These are phyloP conservation scores for Altica lythri DNA, from an alignment of 2,888 invertebrate species.

Conservation along the genomic window DNA sequence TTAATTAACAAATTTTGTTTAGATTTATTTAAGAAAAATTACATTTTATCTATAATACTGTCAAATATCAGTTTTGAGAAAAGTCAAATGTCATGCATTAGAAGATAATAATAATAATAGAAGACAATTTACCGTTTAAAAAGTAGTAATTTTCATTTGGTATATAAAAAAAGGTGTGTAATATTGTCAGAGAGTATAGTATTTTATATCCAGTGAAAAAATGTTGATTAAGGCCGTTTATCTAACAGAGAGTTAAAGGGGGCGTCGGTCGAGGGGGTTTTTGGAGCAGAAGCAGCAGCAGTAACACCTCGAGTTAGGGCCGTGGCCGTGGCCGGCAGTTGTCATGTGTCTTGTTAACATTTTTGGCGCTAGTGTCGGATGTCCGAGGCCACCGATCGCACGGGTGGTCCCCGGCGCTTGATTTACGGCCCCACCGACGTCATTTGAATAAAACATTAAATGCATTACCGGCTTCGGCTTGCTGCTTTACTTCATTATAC, in stretches of 20 bases:
- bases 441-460: conserved; percentile 54
- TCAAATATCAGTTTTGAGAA: too few relatives aligned
- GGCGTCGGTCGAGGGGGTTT: not conserved
- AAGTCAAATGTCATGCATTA: too few relatives aligned
- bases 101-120: too few relatives aligned
- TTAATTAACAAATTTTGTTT: too few relatives aligned
- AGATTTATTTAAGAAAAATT: too few relatives aligned
- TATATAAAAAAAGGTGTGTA: too few relatives aligned
- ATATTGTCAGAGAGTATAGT: too few relatives aligned
- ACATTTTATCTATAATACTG: too few relatives aligned
- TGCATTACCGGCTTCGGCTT: conserved; percentile 25
- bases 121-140: too few relatives aligned
- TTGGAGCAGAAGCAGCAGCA: conserved; percentile 1
- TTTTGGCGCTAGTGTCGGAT: conserved; percentile 58
- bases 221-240: conserved; percentile 20
- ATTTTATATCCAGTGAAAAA: conserved; percentile 20
- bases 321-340: conserved; percentile 53
- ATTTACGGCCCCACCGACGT: conserved; percentile 56
- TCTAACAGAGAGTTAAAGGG: conserved; percentile 10
- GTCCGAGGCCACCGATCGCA: conserved; percentile 53
- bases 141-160: too few relatives aligned
- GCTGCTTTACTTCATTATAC: not conserved
- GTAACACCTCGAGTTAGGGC: conserved; percentile 46
- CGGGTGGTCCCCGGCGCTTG: conserved; percentile 54
- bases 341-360: conserved; percentile 60